Conservation (phyloP, 2,113 vertebrate genomes). For the Oplegnathus fasciatus region DNA sequence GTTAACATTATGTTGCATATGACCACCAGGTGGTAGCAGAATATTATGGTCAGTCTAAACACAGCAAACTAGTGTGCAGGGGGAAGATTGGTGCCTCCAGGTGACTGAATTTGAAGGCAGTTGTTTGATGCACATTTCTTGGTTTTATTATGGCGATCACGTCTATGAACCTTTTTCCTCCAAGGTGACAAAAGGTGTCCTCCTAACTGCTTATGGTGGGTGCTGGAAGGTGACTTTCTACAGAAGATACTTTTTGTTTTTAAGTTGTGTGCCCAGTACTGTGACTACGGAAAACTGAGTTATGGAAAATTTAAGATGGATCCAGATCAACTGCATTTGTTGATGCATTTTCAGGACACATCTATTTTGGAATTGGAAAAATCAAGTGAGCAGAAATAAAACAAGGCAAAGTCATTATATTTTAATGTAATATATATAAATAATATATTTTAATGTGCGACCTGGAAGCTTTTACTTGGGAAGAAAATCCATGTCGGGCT, state of each 20-base stretch:
- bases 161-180: not conserved
- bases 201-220: not conserved
- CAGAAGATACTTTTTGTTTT: not conserved
- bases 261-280: not conserved
- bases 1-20: not conserved
- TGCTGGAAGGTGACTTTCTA: not conserved
- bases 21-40: slow-evolving; percentile 75
- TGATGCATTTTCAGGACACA: not conserved
- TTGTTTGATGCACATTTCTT: not conserved
- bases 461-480: not conserved
- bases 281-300: not conserved
- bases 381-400: not conserved
- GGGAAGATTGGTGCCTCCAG: not conserved
- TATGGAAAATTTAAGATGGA: not conserved
- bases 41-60: not conserved
- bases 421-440: not conserved
- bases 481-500: not conserved
- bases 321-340: not conserved
- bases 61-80: not conserved
- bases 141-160: not conserved
- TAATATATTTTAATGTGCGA: not conserved
- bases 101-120: not conserved
- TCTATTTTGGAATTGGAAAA: not conserved
- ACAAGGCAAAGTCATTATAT: not conserved
- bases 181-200: not conserved